These are phyloP conservation scores for Dendrocopos noguchii DNA, from an alignment of 2,113 vertebrate genomes.

Conservation along the genomic window DNA sequence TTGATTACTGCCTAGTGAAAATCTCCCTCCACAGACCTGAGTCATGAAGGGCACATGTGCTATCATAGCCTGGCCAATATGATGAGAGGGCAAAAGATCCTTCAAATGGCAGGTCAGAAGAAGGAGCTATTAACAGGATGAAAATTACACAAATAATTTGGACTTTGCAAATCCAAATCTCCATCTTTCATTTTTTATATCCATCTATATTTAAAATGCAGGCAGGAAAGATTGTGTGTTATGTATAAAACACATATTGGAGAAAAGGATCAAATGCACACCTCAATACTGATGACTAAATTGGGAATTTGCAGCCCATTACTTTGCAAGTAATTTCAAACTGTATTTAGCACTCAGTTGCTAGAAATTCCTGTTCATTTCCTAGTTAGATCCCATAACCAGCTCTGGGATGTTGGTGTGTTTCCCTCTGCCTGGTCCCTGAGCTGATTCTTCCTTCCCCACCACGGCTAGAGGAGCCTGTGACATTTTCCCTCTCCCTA, in stretches of 20 bases:
- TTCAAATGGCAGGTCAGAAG: background rate
- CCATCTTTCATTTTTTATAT: background rate
- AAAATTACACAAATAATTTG: background rate
- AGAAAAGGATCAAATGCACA: background rate
- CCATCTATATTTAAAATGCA: background rate
- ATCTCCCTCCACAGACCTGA: background rate
- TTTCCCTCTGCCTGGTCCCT: background rate
- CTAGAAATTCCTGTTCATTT: background rate
- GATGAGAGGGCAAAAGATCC: background rate
- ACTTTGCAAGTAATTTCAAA: background rate
- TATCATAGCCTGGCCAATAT: background rate
- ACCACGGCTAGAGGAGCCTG: background rate
- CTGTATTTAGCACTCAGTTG: background rate
- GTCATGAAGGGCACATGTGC: fast-evolving
- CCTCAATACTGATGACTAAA: background rate
- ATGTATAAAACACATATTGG: background rate
- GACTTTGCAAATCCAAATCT: background rate
- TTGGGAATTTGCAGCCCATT: background rate
- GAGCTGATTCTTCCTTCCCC: background rate
- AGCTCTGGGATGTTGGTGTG: background rate
- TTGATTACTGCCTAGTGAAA: background rate
- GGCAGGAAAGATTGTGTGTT: background rate
- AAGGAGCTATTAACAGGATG: background rate
- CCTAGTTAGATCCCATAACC: background rate
- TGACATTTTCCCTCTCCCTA: background rate